Evolutionary conservation across 2,888 invertebrate genomes (phyloP).

Genomic region (Celastrina argiolus): DNA sequence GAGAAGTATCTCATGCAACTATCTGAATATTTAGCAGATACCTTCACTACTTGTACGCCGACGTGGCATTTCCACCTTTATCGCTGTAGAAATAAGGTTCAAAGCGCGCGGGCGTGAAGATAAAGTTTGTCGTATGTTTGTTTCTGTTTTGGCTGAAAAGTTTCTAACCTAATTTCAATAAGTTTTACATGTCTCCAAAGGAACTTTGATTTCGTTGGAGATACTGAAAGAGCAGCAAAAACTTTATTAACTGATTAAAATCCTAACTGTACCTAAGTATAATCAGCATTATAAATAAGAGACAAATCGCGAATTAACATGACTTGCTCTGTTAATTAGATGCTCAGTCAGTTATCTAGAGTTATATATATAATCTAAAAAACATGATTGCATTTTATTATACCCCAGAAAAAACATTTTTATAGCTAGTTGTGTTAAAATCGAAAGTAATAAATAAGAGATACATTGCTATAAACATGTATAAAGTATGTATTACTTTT

Average conservation of each 20-base stretch:
- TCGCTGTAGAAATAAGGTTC: not conserved
- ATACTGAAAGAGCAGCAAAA: not conserved
- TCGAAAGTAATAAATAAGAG: no score
- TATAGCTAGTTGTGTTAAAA: no score
- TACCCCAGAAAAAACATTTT: no score
- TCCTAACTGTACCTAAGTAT: no score
- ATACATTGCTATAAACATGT: no score
- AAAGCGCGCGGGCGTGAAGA: not conserved
- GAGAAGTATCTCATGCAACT: slow-evolving; percentile 46
- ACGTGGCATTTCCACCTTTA: not conserved
- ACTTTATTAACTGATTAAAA: not conserved
- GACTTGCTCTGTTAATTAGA: no score
- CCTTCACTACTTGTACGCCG: not conserved
- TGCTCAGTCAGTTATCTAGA: no score
- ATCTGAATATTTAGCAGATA: slow-evolving; percentile 50
- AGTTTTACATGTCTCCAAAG: not conserved
- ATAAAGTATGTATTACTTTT: no score
- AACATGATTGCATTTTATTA: no score
- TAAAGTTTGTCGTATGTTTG: not conserved
- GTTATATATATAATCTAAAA: no score
- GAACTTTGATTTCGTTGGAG: not conserved
- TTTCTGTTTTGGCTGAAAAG: slow-evolving; percentile 11
- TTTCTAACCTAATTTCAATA: slow-evolving; percentile 10
- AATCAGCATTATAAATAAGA: no score
- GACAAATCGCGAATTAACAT: no score